Conservation (phyloP, 64 coral and sea anemone genomes). For the Catalaphyllia jardinei region DNA sequence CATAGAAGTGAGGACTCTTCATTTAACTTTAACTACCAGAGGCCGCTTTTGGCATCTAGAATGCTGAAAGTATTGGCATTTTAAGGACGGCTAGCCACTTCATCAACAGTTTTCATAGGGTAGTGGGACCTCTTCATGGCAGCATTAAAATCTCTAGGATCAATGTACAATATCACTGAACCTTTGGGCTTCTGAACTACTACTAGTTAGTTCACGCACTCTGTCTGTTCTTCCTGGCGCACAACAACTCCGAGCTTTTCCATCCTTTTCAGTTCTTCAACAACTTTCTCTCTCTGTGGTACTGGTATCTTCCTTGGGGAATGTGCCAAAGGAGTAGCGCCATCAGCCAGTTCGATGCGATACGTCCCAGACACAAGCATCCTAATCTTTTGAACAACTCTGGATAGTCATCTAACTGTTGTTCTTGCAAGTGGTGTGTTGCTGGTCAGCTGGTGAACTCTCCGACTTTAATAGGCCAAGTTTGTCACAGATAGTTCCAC, state of each 20-base stretch:
- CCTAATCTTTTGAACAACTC: slow-evolving; percentile 26
- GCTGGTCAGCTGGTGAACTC: slow-evolving; percentile 13
- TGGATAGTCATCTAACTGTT: too few relatives aligned
- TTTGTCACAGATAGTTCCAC: neutral
- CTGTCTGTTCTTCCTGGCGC: slow-evolving; percentile 20
- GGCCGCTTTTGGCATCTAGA: too few relatives aligned
- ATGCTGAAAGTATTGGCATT: too few relatives aligned
- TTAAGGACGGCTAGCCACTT: too few relatives aligned
- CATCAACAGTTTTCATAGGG: too few relatives aligned
- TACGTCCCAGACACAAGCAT: neutral
- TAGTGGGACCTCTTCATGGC: slow-evolving; percentile 63
- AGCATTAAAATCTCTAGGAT: slow-evolving; percentile 64
- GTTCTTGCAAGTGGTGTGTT: neutral
- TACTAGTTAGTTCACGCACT: slow-evolving; percentile 43
- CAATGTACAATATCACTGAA: slow-evolving; percentile 55
- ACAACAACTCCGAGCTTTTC: slow-evolving; percentile 28
- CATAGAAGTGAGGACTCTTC: slow-evolving; percentile 51
- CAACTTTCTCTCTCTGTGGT: slow-evolving; percentile 36
- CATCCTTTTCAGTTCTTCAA: slow-evolving; percentile 29
- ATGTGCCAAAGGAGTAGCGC: slow-evolving; percentile 7
- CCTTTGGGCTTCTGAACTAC: slow-evolving; percentile 46
- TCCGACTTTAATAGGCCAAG: slow-evolving; percentile 43
- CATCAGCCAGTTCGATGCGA: neutral
- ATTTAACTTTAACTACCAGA: slow-evolving; percentile 58
- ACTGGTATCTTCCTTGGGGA: slow-evolving; percentile 26